phyloP scores from a whole-genome alignment of 2,797 vertebrate genomes.

The Dendrocincla tyrannina region DNA sequence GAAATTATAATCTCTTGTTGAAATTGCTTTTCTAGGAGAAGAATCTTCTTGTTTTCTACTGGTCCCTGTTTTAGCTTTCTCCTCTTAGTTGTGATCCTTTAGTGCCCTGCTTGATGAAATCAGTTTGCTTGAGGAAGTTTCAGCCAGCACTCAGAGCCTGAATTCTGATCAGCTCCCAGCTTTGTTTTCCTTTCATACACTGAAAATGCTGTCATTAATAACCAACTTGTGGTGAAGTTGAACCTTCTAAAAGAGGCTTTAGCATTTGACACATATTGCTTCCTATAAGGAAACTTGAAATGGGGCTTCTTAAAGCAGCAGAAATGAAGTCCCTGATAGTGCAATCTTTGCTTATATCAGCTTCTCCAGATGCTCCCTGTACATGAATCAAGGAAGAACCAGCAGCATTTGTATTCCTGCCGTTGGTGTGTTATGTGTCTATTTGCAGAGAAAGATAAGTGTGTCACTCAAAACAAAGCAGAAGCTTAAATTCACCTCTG shows the following conservation, averaged over 20 bases:
- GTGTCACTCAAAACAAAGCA: not conserved
- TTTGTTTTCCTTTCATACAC: not conserved
- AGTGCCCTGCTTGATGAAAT: not conserved
- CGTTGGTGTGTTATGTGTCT: not conserved
- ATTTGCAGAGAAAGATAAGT: not conserved
- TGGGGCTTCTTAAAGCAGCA: not conserved
- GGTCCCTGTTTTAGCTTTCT: not conserved
- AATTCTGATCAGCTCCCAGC: not conserved
- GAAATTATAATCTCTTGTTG: not conserved
- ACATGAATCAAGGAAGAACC: not conserved
- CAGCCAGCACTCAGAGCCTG: not conserved
- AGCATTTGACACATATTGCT: not conserved
- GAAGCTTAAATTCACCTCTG: not conserved
- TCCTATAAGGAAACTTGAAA: not conserved
- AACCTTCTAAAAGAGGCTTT: not conserved
- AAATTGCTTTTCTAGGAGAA: not conserved
- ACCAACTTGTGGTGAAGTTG: not conserved
- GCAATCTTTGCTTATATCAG: not conserved
- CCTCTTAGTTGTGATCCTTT: not conserved
- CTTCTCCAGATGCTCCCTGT: not conserved
- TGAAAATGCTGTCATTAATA: not conserved
- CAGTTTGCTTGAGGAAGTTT: not conserved
- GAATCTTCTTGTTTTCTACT: not conserved
- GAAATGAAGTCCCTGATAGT: not conserved
- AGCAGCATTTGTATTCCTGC: not conserved